Evolutionary conservation across 2,113 vertebrate genomes (phyloP), one percentile per base, ranked within the genome.

Genomic region (Chroicocephalus ridibundus): DNA sequence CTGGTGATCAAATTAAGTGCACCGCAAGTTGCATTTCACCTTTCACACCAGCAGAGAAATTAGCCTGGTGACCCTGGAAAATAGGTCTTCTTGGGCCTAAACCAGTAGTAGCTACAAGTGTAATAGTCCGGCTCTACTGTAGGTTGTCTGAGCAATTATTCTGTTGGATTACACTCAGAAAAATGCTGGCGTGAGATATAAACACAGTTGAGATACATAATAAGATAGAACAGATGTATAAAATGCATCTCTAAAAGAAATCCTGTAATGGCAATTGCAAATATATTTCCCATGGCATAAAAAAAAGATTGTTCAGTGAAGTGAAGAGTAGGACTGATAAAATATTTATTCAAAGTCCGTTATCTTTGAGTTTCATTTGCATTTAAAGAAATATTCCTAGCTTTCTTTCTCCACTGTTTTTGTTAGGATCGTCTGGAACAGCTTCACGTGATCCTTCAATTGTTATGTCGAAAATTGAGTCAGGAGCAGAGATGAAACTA

Each of bases 321-420:
- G 91, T 90, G 77, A 88, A 66, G 83, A 80, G 52, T 66, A 74
- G 66, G 91, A 77, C 61, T 64, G 61, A 86, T 94, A 65, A 93
- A 94, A 95, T 95, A 92, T 93, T 96, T 89, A 87, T 95, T 95
- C 21, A 31, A 87, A 88, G 40, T 93, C 77, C 1, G 0, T 86
- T 96, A n/a, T 89, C 60, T 80, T 90, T 90, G 71, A 69, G 46
- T 90, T 96, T 88, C 61, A 44, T 78, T 92, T 94, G 36, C 72
- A 78, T 97, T 94, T 94, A 85, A 95, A 91, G 76, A 90, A 90
- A 64, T 87, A 68, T 22, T 76, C 52, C 71, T 82, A 49, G 60
- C 27, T 94, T 82, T 2, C 40, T 81, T 66, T 60, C 47, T 75
- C 9, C 6, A 9, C 16, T 65, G 11, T 85, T 62, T 47, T 83